A percentile compares a stretch with the other conserved stretches of the same genome.
Evolutionary conservation across 1,140 invertebrate species (phyloP).

Genomic region (Caerostris extrusa): DNA sequence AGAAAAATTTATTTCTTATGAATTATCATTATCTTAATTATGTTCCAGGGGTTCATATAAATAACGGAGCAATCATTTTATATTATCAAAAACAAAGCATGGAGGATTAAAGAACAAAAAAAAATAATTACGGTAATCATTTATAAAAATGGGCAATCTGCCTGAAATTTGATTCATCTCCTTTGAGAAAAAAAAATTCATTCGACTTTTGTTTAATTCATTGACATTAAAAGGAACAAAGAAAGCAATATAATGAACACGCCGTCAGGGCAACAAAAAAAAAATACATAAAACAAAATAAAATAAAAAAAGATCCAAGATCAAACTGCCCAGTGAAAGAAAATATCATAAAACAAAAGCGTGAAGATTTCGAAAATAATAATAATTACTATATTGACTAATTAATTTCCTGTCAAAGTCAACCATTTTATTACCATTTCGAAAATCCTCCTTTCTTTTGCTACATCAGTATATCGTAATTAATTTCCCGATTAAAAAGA

Average conservation of each 20-base stretch:
- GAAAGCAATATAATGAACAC: conserved; percentile 30
- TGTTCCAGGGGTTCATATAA: conserved; percentile 11
- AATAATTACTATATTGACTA: conserved; percentile 76
- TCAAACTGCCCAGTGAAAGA: conserved; percentile 29
- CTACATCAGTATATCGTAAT: conserved; percentile 66
- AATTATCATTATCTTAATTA: conserved; percentile 40
- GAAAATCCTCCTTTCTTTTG: conserved; percentile 65
- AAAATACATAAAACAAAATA: not conserved
- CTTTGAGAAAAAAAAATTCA: not conserved
- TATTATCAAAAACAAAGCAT: conserved; percentile 22
- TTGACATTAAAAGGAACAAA: conserved; percentile 49
- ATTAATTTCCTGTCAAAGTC: conserved; percentile 77
- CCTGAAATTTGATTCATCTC: conserved; percentile 20
- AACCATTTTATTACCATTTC: conserved; percentile 76
- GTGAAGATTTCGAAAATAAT: conserved; percentile 72
- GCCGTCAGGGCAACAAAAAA: not conserved
- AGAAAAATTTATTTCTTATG: not conserved
- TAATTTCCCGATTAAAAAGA: conserved; percentile 73
- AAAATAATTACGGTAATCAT: conserved; percentile 36
- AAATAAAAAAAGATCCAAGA: not conserved
- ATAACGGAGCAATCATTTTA: conserved; percentile 39
- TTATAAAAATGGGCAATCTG: conserved; percentile 42
- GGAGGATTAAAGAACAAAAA: not conserved
- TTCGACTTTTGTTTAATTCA: conserved; percentile 45
- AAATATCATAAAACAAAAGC: conserved; percentile 55